phyloP scores from a whole-genome alignment of 2,113 vertebrate species.

The Seriola dumerili region DNA sequence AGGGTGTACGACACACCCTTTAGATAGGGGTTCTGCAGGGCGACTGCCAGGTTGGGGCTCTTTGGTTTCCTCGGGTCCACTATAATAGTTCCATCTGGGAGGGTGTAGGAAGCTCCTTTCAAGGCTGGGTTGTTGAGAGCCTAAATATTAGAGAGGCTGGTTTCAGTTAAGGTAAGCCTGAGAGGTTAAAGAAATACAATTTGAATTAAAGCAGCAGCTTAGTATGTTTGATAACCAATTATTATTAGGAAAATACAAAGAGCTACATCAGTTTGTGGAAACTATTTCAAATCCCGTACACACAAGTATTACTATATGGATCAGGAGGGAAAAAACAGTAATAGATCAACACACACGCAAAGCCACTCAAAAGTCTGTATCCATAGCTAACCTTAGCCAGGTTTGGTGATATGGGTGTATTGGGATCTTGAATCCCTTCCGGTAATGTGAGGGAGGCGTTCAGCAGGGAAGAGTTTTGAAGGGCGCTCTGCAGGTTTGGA shows the following conservation, averaged over 20 bases:
- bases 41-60: conserved; percentile 74
- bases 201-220: conserved; percentile 25
- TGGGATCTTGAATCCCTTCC: conserved; percentile 75
- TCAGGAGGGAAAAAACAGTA: neutral
- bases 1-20: conserved; percentile 79
- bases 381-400: conserved; percentile 61
- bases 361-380: neutral
- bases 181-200: neutral
- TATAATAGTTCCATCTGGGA: conserved; percentile 81
- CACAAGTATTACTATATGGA: neutral
- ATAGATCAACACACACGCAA: neutral
- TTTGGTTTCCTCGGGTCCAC: conserved; percentile 78
- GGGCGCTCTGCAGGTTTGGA: conserved; percentile 76
- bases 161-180: conserved; percentile 9
- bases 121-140: conserved; percentile 76
- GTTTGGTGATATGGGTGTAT: conserved; percentile 71
- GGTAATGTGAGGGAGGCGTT: conserved; percentile 76
- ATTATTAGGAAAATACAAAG: conserved; percentile 18
- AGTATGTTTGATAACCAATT: neutral
- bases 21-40: conserved; percentile 82
- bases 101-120: conserved; percentile 73
- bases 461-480: conserved; percentile 75
- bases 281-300: neutral
- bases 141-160: conserved; percentile 50
- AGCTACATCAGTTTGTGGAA: neutral